A percentile compares a stretch with the other conserved stretches of the same genome.
phyloP scores from a whole-genome alignment of 2,888 invertebrate genomes.

The Melanostoma mellinum region DNA sequence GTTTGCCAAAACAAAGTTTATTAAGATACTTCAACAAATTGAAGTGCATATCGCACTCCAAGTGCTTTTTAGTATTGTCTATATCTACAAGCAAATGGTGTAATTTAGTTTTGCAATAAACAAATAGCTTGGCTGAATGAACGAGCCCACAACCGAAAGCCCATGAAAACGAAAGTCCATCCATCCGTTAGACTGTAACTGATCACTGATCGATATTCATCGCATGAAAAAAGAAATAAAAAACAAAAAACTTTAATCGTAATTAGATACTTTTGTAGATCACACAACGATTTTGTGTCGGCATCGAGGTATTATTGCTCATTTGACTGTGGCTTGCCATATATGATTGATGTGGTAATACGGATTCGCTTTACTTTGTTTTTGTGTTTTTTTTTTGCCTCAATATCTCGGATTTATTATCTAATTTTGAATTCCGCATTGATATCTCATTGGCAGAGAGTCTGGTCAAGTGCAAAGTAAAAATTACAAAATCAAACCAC shows the following conservation, averaged over 20 bases:
- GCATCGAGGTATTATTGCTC: slow-evolving; percentile 37
- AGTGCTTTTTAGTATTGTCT: background rate
- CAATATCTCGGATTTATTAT: slow-evolving; percentile 50
- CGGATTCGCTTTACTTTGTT: slow-evolving; percentile 38
- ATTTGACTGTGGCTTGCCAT: slow-evolving; percentile 51
- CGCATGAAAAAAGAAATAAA: slow-evolving; percentile 26
- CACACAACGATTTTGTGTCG: slow-evolving; percentile 47
- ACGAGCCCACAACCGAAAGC: slow-evolving; percentile 13
- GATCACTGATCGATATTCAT: slow-evolving; percentile 50
- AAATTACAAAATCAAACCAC: slow-evolving; percentile 40
- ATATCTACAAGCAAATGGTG: slow-evolving; percentile 31
- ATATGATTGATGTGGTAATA: slow-evolving; percentile 68
- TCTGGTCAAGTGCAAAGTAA: slow-evolving; percentile 66
- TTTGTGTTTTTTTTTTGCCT: slow-evolving; percentile 28
- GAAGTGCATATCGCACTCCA: slow-evolving; percentile 24
- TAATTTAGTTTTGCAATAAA: slow-evolving; percentile 33
- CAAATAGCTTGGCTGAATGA: slow-evolving; percentile 13
- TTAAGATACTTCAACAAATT: background rate
- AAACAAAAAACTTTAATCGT: slow-evolving; percentile 37
- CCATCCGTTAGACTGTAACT: slow-evolving; percentile 35
- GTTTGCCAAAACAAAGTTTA: slow-evolving; percentile 11
- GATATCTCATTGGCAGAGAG: slow-evolving; percentile 39
- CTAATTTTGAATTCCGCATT: slow-evolving; percentile 71
- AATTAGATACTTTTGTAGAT: slow-evolving; percentile 68
- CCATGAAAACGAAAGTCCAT: slow-evolving; percentile 69